Conservation (phyloP, 1,140 invertebrate genomes). For the Diorhabda elongata region DNA sequence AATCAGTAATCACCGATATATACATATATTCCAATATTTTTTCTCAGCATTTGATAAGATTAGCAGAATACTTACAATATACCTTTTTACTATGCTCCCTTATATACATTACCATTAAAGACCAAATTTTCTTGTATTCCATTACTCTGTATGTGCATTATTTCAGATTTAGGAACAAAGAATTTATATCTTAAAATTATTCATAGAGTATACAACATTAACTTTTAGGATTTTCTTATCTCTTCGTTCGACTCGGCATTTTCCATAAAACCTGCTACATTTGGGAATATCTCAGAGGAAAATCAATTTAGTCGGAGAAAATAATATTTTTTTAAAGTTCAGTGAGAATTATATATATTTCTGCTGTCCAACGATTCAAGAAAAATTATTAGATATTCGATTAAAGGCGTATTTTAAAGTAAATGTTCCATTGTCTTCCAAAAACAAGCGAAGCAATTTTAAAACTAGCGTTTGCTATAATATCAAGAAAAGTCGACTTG, state of each 20-base stretch:
- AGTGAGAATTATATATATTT: constrained; percentile 18
- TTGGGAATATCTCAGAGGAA: neutral
- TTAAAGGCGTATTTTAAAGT: constrained; percentile 12
- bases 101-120: too few relatives aligned
- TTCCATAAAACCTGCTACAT: neutral
- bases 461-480: too few relatives aligned
- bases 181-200: neutral
- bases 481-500: too few relatives aligned
- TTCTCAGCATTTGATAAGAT: too few relatives aligned
- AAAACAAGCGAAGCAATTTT: too few relatives aligned
- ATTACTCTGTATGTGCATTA: neutral
- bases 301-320: constrained; percentile 14
- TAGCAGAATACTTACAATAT: too few relatives aligned
- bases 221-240: constrained; percentile 1
- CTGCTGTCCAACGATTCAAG: constrained; percentile 23
- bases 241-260: constrained; percentile 1
- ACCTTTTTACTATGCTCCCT: too few relatives aligned
- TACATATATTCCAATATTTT: too few relatives aligned
- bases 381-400: constrained; percentile 34
- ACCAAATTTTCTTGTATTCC: too few relatives aligned
- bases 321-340: constrained; percentile 15
- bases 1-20: too few relatives aligned
- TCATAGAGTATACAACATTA: constrained; percentile 2
- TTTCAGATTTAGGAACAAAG: neutral
- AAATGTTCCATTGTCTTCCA: too few relatives aligned